Base-by-base conservation (phyloP, 2,888 invertebrate genomes). In the Conops quadrifasciatus region DNA sequence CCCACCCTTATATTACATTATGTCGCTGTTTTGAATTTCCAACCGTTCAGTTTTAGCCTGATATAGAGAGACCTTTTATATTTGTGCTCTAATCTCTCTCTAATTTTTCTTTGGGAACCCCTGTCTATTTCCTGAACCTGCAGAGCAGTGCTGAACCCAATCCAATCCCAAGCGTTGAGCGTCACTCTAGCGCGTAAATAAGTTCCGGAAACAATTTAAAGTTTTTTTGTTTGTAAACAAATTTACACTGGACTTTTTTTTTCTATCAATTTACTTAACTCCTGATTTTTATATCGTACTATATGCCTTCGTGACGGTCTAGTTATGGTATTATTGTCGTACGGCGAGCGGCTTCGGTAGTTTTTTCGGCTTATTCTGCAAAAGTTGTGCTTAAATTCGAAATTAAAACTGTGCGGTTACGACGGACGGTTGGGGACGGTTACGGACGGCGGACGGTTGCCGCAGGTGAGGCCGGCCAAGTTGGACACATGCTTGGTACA, bases 331-430 rank as follows among this genome's bases (percentile, higher is more conserved):
- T 36, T 36, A 36, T 36, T 36, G 11, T 58, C 24, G 28, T 28
- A 15, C 24, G 24, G 1, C 2, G 15, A 26, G 7, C 15, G 4
- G 3, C 15, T 28, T 58, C 3, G 2, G 45, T 75, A 78, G 78
- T 80, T 77, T 59, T 70, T 58, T 70, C 36, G 36, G 59, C 56
- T 36, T 58, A 43, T 63, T 73, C 73, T 74, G 60, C 53, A 69
- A 60, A 67, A 68, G 68, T 68, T 67, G 72, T 78, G 77, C 79
- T 81, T 80, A 81, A 81, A 80, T 80, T 81, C 78, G 72, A 83
- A 82, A 83, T 83, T 84, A 83, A 83, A 83, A 83, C 81, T 75
- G 78, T 83, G 84, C 78, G 82, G 82, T 82, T 79, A 78, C 72
- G 76, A 9, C 5, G 36, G 36, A 36, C 36, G 36, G 36, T 36